Base-by-base conservation (phyloP, 1,140 invertebrate genomes). In the Palaemon carinicauda region DNA sequence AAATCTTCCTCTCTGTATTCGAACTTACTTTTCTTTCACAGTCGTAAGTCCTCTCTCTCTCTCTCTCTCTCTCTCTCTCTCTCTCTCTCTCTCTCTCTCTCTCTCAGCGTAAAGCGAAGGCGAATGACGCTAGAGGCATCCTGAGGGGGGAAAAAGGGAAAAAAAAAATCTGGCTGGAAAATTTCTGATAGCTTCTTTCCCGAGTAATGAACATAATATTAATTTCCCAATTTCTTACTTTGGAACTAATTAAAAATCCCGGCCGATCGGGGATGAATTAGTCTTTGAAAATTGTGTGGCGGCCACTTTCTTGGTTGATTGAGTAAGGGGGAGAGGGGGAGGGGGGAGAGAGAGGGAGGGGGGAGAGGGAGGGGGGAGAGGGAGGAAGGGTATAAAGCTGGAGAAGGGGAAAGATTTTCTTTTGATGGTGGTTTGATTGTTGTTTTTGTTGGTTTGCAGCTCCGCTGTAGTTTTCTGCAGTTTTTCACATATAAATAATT, bases 181-280 rank as follows among this genome's bases (percentile, higher is more conserved):
- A 83, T 79, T 83, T 73, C 74, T 88, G 87, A 88, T 88, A 80
- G 87, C 80, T 88, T 88, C 84, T 88, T 88, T 88, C 87, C 80
- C 75, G 51, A n/a, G 87, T 88, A 88, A 88, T 88, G 87, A 88
- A 88, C 87, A 88, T 88, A 83, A 88, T 88, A 88, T 88, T 88
- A 88, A 88, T 88, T 88, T 78, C 73, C 81, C n/a, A 88, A 79
- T 88, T 83, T 79, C 77, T 88, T 79, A 78, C 65, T 83, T 77
- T 54, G 75, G 75, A 88, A 88, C 87, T 88, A 88, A 88, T 88
- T 88, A 88, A 88, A 87, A 88, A 88, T 88, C 81, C 77, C 50
- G 60, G 12, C 60, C 80, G 81, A 88, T 83, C 81, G 65, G 73
- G 87, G 81, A 88, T 88, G 87, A 88, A 83, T 88, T 88, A 87